Base-by-base conservation (phyloP, 2,113 vertebrate species). In the Cranoglanis bouderius region DNA sequence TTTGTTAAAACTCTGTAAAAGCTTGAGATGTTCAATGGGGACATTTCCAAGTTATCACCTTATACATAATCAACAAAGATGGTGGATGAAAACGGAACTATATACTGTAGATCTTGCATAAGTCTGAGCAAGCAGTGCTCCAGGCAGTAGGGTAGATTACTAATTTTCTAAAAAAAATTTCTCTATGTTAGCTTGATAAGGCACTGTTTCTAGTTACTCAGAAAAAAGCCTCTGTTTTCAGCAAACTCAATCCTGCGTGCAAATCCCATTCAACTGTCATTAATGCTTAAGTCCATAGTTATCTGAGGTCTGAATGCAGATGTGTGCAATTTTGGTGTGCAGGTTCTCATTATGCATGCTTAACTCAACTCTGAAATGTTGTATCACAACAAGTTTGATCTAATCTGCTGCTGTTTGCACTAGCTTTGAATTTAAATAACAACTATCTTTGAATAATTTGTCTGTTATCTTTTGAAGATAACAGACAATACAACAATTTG, bases 111-210 rank as follows among this genome's bases (percentile, higher is more conserved):
- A 53, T 55, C 29, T 55, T 35, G 0, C 19, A 32, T 35, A 55
- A 55, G 51, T 82, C n/a, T 53, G n/a, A 82, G 51, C 32, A 55
- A 82, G 51, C 78, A 21, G 51, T 82, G 51, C 78, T 82, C n/a
- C 51, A 55, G 78, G 49, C 78, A 82, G 2, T 19, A 32, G 6
- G 16, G n/a, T 7, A 82, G 18, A 82, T 35, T 19, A 55, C 35
- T 82, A 0, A 32, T 53, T 82, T 53, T 53, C 12, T 9, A 21
- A 14, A 2, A 8, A 35, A 2, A 8, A 35, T 53, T 82, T 32
- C 77, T n/a, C 49, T 21, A 29, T 81, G 13, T 8, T 35, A 18
- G 29, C 9, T 51, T 55, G 29, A 55, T 82, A 55, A 35, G 46
- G 19, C 38, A 12, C 19, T 43, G 43, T 75, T 75, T 75, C 38